Conservation (phyloP, 2,888 invertebrate genomes). For the Eristalis arbustorum region DNA sequence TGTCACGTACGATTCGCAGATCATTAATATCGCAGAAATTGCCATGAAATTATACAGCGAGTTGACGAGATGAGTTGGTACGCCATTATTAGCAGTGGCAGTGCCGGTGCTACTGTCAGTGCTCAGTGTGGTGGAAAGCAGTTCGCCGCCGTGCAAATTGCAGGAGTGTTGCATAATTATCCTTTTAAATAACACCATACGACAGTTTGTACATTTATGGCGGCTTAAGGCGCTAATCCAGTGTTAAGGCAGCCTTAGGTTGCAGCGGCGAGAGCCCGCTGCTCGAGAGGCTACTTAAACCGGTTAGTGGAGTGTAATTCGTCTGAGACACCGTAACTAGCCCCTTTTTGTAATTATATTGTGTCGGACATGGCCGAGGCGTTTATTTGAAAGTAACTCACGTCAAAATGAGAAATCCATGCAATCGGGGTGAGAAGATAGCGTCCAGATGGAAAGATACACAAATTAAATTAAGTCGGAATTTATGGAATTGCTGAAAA, state of each 20-base stretch:
- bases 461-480: too few species aligned
- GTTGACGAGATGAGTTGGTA: slow-evolving; percentile 19
- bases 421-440: neutral
- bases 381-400: neutral
- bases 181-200: slow-evolving; percentile 1
- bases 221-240: neutral
- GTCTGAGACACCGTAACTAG: neutral
- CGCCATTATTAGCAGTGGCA: slow-evolving; percentile 22
- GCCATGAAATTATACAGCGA: slow-evolving; percentile 13
- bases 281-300: neutral
- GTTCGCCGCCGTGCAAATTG: slow-evolving; percentile 1
- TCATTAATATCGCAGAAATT: slow-evolving; percentile 57
- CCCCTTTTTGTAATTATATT: neutral
- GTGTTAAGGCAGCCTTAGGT: neutral
- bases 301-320: neutral
- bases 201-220: neutral
- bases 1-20: slow-evolving; percentile 68
- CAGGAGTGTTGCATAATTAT: slow-evolving; percentile 32
- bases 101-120: slow-evolving; percentile 9
- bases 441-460: neutral
- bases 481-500: too few species aligned
- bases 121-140: slow-evolving; percentile 32
- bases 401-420: neutral
- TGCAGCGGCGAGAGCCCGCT: neutral
- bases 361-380: neutral